Evolutionary conservation across 1,140 invertebrate genomes (phyloP).

Genomic region (Drosophila orosa): DNA sequence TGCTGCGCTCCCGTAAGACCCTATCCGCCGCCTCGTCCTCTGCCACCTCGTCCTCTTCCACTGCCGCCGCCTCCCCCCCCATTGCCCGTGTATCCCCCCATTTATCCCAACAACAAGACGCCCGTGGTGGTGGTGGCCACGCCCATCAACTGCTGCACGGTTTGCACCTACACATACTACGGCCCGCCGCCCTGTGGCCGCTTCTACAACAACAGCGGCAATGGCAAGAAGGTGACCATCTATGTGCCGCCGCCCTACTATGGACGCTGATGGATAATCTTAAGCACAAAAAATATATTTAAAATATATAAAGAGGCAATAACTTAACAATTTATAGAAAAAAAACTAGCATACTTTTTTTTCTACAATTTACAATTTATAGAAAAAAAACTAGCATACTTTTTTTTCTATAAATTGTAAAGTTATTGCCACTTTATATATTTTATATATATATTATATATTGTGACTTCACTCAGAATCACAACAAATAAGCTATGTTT

Average conservation of each 20-base stretch:
- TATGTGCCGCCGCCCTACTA: slow-evolving; percentile 72
- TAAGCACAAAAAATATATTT: too few species aligned
- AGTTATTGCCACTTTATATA: background rate
- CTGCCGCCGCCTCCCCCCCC: slow-evolving; percentile 10
- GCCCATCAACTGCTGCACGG: slow-evolving; percentile 69
- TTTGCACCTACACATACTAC: slow-evolving; percentile 73
- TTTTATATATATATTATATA: too few species aligned
- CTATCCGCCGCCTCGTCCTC: slow-evolving; percentile 5
- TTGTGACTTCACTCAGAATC: too few species aligned
- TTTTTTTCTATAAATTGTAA: background rate
- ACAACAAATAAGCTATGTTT: background rate
- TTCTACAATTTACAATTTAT: too few species aligned
- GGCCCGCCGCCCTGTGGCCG: slow-evolving; percentile 74
- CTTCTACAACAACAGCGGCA: slow-evolving; percentile 33
- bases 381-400: too few species aligned
- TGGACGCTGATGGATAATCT: too few species aligned
- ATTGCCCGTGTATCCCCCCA: slow-evolving; percentile 37
- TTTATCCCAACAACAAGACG: slow-evolving; percentile 35
- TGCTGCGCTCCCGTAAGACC: slow-evolving; percentile 18
- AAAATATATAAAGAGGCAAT: background rate
- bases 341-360: too few species aligned
- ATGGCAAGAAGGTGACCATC: slow-evolving; percentile 56
- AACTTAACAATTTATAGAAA: background rate
- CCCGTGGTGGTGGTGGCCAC: slow-evolving; percentile 63
- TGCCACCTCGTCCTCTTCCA: slow-evolving; percentile 8